Conservation (phyloP, 2,113 vertebrate species). For the Porphyrio hochstetteri region DNA sequence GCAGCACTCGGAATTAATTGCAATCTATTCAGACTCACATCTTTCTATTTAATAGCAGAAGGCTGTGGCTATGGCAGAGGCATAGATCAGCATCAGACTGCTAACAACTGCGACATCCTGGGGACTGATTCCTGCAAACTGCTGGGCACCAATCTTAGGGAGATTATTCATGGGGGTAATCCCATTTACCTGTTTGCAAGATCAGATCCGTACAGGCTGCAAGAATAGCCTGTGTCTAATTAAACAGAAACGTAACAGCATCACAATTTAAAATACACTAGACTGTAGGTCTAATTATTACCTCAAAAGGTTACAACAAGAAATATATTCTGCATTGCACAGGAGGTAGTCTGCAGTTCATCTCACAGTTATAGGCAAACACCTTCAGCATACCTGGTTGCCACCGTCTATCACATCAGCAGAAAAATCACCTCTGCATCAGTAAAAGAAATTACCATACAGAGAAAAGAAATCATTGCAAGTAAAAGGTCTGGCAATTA, state of each 20-base stretch:
- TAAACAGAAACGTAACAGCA: neutral
- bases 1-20: slow-evolving; percentile 44
- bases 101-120: neutral
- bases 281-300: neutral
- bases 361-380: neutral
- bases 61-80: neutral
- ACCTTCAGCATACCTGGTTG: neutral
- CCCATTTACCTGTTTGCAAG: neutral
- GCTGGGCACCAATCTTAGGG: neutral
- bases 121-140: neutral
- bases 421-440: neutral
- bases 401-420: neutral
- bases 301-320: neutral
- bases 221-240: neutral
- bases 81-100: neutral
- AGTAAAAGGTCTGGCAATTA: neutral
- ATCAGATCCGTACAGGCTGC: neutral
- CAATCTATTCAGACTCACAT: neutral
- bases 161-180: neutral
- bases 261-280: neutral
- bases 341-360: neutral
- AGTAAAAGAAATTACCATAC: neutral
- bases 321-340: neutral
- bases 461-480: neutral
- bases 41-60: neutral